Percentiles rank a stretch among this genome's conserved stretches.
Conservation (phyloP, 2,113 vertebrate genomes). For the Zingel zingel region DNA sequence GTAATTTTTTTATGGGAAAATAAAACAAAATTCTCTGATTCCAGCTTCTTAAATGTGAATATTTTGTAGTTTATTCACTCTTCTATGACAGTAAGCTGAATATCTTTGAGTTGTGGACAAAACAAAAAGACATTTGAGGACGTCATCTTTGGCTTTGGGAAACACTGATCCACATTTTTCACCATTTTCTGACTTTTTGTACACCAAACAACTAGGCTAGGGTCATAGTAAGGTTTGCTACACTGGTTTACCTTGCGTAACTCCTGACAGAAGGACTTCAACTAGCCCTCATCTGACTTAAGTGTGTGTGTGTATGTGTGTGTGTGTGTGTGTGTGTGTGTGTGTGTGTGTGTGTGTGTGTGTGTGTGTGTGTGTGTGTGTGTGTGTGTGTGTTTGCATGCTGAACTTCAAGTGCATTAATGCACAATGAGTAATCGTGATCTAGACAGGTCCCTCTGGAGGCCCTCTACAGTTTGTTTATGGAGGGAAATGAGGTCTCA, state of each 20-base stretch:
- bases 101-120: too few relatives aligned
- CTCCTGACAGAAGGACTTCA: constrained; percentile 7
- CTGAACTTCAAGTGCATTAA: constrained; percentile 31
- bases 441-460: constrained; percentile 25
- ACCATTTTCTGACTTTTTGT: too few relatives aligned
- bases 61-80: too few relatives aligned
- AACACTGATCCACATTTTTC: too few relatives aligned
- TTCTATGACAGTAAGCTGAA: neutral
- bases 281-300: constrained; percentile 2
- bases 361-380: too few relatives aligned
- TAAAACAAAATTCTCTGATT: too few relatives aligned
- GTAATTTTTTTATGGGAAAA: too few relatives aligned
- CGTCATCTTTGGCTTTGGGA: too few relatives aligned
- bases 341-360: constrained; percentile 14
- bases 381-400: neutral
- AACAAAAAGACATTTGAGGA: too few relatives aligned
- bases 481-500: constrained; percentile 61
- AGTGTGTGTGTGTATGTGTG: constrained; percentile 20
- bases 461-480: constrained; percentile 63
- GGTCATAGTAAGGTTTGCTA: constrained; percentile 15
- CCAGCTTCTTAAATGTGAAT: too few relatives aligned
- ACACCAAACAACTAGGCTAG: too few relatives aligned
- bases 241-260: neutral
- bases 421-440: constrained; percentile 41
- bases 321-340: too few relatives aligned